A percentile compares a stretch with the other conserved stretches of the same genome.
Evolutionary conservation across 1,140 invertebrate genomes (phyloP).

Genomic region (Plectrocnemia conspersa): DNA sequence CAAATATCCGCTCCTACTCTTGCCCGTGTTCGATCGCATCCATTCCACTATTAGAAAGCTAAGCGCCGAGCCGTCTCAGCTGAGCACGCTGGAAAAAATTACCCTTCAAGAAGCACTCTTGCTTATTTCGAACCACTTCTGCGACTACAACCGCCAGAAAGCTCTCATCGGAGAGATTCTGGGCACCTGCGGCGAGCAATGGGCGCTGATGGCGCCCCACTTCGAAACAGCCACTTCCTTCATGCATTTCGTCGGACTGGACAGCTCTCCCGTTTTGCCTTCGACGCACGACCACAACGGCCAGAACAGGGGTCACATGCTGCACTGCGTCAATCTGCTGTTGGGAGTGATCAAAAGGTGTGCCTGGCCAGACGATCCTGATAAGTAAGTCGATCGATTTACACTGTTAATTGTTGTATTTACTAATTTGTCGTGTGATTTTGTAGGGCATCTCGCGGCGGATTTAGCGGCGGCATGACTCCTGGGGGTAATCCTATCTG

Average conservation of each 20-base stretch:
- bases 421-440: not conserved
- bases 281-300: conserved; percentile 44
- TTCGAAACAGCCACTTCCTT: conserved; percentile 62
- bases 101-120: conserved; percentile 72
- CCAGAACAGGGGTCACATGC: conserved; percentile 51
- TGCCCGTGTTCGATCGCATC: conserved; percentile 84
- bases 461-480: conserved; percentile 72
- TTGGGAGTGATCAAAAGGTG: conserved; percentile 81
- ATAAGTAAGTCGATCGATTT: conserved; percentile 42
- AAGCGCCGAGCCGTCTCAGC: conserved; percentile 58
- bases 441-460: conserved; percentile 65
- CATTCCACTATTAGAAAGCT: conserved; percentile 67
- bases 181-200: conserved; percentile 50
- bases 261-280: conserved; percentile 57
- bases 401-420: conserved; percentile 3
- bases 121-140: conserved; percentile 82
- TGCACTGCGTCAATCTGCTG: conserved; percentile 66
- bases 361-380: conserved; percentile 74
- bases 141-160: conserved; percentile 80
- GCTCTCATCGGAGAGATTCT: conserved; percentile 74
- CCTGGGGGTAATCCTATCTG: conserved; percentile 72
- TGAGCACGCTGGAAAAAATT: conserved; percentile 81
- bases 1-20: conserved; percentile 74
- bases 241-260: conserved; percentile 72
- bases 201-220: conserved; percentile 58